Percentiles rank a stretch among this genome's conserved stretches.
phyloP scores from a whole-genome alignment of 2,113 vertebrate genomes.

The Anhinga rufa region DNA sequence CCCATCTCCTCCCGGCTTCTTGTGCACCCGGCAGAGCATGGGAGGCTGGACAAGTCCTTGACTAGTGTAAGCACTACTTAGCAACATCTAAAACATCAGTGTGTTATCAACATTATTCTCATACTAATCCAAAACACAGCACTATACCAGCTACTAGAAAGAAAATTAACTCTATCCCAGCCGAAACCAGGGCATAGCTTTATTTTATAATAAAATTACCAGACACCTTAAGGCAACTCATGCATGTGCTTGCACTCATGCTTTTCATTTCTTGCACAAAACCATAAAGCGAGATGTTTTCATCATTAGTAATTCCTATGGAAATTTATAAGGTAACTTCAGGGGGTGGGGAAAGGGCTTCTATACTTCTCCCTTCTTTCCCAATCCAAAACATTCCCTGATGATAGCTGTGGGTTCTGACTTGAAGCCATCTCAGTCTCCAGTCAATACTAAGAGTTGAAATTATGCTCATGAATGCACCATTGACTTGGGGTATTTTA shows the following conservation, averaged over 20 bases:
- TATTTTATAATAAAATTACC: background rate
- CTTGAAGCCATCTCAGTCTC: background rate
- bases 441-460: background rate
- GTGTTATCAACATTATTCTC: no score
- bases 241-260: background rate
- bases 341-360: background rate
- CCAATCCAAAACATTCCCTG: background rate
- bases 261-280: background rate
- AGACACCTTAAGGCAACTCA: background rate
- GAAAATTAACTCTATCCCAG: no score
- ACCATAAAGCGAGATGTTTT: background rate
- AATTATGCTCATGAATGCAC: background rate
- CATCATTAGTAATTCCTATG: background rate
- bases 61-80: no score
- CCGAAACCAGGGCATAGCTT: background rate
- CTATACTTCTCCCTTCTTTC: background rate
- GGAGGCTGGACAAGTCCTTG: no score
- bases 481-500: background rate
- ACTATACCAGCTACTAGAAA: no score
- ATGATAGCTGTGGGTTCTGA: background rate
- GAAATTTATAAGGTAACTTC: background rate
- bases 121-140: no score
- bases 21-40: no score
- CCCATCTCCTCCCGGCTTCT: no score
- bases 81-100: no score